Evolutionary conservation across 2,797 vertebrate genomes (phyloP).

Genomic region (Vultur gryphus): DNA sequence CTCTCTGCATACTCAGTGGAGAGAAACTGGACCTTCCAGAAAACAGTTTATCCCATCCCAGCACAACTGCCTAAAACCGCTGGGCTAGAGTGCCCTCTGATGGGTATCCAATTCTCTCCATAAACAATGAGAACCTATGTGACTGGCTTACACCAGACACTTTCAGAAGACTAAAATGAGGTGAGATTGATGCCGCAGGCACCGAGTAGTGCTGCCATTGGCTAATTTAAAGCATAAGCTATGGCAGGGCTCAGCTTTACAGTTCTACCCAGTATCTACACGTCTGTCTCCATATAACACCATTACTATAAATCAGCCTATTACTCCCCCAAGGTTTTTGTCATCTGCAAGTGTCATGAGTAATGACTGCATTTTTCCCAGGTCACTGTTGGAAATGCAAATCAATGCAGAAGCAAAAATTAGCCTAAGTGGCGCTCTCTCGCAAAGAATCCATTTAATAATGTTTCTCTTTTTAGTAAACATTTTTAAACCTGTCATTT

Average conservation of each 20-base stretch:
- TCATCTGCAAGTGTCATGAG: neutral
- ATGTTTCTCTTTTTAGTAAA: neutral
- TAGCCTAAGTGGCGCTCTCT: neutral
- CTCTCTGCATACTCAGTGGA: neutral
- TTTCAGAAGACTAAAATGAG: neutral
- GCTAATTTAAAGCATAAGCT: neutral
- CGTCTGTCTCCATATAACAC: neutral
- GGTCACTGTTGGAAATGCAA: neutral
- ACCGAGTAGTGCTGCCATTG: neutral
- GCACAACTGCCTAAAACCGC: neutral
- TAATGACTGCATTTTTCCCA: neutral
- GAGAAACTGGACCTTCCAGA: neutral
- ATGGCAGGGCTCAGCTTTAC: neutral
- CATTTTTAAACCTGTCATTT: neutral
- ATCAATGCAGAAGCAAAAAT: neutral
- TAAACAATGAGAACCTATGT: neutral
- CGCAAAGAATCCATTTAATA: neutral
- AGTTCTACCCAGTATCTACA: neutral
- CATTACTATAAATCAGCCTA: neutral
- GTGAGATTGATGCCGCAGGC: neutral
- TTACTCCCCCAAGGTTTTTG: neutral
- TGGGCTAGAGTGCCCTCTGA: slow-evolving; percentile 18
- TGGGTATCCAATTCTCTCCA: neutral
- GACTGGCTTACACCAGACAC: neutral
- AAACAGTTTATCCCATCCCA: neutral